phyloP scores from a whole-genome alignment of 1,140 invertebrate genomes.

The Drosophila sproati region DNA sequence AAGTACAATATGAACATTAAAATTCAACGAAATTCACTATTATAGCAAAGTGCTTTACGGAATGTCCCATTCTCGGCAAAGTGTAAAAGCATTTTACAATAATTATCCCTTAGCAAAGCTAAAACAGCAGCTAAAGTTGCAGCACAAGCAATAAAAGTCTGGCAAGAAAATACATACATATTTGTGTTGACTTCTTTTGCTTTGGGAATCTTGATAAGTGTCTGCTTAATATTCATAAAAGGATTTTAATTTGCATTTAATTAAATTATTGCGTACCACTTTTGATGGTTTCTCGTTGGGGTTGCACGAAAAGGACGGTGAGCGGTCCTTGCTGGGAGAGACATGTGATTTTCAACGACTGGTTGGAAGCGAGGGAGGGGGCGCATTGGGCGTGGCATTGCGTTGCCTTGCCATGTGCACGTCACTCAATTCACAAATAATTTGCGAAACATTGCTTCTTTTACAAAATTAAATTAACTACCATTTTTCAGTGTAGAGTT shows the following conservation, averaged over 20 bases:
- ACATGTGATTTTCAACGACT: constrained; percentile 21
- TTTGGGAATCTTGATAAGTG: constrained; percentile 38
- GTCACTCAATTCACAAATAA: constrained; percentile 48
- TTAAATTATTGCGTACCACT: constrained; percentile 50
- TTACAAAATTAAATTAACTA: constrained; percentile 40
- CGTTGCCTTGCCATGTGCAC: constrained; percentile 11
- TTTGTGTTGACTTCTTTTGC: background rate
- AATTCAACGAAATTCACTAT: background rate
- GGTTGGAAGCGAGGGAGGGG: background rate
- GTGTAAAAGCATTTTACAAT: constrained; percentile 22
- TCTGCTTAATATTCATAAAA: constrained; percentile 72
- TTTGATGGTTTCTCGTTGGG: background rate
- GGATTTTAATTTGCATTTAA: constrained; percentile 78
- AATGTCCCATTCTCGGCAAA: constrained; percentile 18
- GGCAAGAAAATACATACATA: background rate
- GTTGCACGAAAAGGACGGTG: no score
- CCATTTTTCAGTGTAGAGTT: constrained; percentile 4
- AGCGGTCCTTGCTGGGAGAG: background rate
- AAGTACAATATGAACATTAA: background rate
- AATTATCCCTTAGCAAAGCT: constrained; percentile 20
- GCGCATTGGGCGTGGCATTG: background rate
- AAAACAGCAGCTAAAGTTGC: background rate
- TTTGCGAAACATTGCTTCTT: constrained; percentile 24
- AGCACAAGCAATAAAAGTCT: background rate
- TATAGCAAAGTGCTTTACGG: constrained; percentile 2